Base-by-base conservation (phyloP, 2,888 invertebrate genomes). In the Ommatoiulus sabulosus region DNA sequence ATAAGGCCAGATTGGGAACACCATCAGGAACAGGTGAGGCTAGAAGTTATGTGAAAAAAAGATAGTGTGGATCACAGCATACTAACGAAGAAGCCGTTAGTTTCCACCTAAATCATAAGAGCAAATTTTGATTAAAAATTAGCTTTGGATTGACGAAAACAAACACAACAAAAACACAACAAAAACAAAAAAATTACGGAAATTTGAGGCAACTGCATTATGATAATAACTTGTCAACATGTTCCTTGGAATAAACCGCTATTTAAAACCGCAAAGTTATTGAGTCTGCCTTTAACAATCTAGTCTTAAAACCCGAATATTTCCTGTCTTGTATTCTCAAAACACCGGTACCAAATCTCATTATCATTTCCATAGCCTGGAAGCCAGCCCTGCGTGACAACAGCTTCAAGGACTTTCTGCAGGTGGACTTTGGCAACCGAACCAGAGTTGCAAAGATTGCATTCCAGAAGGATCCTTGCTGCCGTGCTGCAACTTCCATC, bases 381-480 rank as follows among this genome's bases (percentile, higher is more conserved):
- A 87, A 84, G n/a, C 89, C 89, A n/a, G 87, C 87, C 46, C 20
- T 89, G n/a, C 63, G 89, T 10, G 35, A 44, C 46, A 24, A n/a
- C 12, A 48, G n/a, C 7, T 87, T 44, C 63, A 44, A 63, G 24
- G 87, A 89, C 63, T 89, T 87, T 24, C 15, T 89, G n/a, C 87
- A 87, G 24, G 87, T 89, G 43, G 46, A 89, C 80, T 89, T 89
- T 87, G 89, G 89, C 20, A 89, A 89, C 84, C 63, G 44, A n/a
- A 89, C 87, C n/a, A 88, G 87, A 87, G 87, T 89, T 17, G 10
- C 89, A 8, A 15, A 20, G 35, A 48, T 89, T 6, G 87, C 17
- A 4, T 44, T 89, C 52, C 80, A 89, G n/a, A 87, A 89, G 44
- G 89, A 89, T 87, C 12, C 43, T 10, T 89, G 89, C 87, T 89